Percentiles rank a stretch among this genome's conserved stretches.
phyloP scores from a whole-genome alignment of 2,888 invertebrate genomes.

The Norana najaformis region DNA sequence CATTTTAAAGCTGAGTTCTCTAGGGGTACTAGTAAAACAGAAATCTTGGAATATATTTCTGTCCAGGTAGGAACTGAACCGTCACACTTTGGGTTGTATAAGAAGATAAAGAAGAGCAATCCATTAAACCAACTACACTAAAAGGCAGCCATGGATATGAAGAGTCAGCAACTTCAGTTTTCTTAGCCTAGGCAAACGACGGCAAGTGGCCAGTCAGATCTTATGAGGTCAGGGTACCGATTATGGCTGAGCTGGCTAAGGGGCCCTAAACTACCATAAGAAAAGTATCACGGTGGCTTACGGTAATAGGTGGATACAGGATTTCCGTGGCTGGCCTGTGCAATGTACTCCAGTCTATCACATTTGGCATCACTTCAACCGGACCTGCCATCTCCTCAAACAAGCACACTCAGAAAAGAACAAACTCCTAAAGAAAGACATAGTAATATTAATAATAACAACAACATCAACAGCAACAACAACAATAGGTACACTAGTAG shows the following conservation, averaged over 20 bases:
- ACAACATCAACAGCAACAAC: not conserved
- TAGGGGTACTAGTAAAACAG: not conserved
- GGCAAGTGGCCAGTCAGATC: not conserved
- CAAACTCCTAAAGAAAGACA: not conserved
- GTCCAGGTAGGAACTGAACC: not conserved
- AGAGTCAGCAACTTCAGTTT: not conserved
- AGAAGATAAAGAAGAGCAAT: not conserved
- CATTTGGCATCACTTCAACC: conserved; percentile 20
- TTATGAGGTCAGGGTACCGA: not conserved
- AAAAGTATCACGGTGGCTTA: not conserved
- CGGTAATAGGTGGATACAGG: not conserved
- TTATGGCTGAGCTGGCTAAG: not conserved
- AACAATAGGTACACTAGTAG: no score
- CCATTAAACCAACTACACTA: not conserved
- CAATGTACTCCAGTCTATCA: conserved; percentile 50
- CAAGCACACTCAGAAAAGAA: not conserved
- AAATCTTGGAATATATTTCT: not conserved
- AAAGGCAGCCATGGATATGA: not conserved
- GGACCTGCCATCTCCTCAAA: not conserved
- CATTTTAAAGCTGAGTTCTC: not conserved
- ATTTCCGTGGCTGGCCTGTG: conserved; percentile 48
- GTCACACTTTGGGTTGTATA: not conserved
- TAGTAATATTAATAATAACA: no score
- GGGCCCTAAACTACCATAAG: not conserved
- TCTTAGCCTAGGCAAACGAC: not conserved